Conservation (phyloP, 2,888 invertebrate species). For the Euzophera pinguis region DNA sequence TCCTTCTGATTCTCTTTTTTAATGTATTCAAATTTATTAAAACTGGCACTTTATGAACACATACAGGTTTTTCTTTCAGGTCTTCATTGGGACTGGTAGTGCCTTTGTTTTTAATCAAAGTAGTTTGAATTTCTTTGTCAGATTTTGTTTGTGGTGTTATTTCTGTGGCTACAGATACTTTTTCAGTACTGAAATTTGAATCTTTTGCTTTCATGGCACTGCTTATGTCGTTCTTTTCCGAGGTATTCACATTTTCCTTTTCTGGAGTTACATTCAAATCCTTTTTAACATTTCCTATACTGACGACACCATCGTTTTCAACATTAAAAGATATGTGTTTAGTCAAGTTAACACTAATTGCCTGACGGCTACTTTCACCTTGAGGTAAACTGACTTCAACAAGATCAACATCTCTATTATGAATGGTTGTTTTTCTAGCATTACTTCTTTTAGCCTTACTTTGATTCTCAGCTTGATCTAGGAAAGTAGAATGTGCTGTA, state of each 20-base stretch:
- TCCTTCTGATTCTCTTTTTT: conserved; percentile 45
- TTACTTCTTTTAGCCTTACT: conserved; percentile 47
- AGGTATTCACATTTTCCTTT: neutral
- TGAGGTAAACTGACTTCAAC: conserved; percentile 61
- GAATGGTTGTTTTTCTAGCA: conserved; percentile 54
- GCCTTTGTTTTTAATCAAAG: conserved; percentile 38
- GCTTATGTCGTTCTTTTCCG: neutral
- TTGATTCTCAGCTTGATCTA: conserved; percentile 51
- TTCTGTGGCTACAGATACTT: conserved; percentile 33
- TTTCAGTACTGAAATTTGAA: conserved; percentile 50
- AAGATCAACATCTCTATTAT: conserved; percentile 59
- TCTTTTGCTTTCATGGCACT: conserved; percentile 30
- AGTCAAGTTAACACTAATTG: conserved; percentile 66
- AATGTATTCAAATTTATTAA: conserved; percentile 59
- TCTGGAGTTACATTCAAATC: conserved; percentile 48
- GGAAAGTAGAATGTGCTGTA: conserved; percentile 77
- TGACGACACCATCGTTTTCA: conserved; percentile 57
- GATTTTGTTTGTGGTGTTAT: conserved; percentile 31
- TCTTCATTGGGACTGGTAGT: conserved; percentile 24
- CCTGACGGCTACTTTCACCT: conserved; percentile 34
- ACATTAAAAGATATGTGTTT: conserved; percentile 73
- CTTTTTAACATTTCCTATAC: conserved; percentile 47
- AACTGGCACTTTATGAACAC: conserved; percentile 47
- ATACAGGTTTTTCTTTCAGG: conserved; percentile 19
- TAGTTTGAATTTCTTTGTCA: conserved; percentile 67